Evolutionary conservation across 1,140 invertebrate genomes (phyloP), one percentile per base, ranked within the genome.

Genomic region (Aphaenogaster floridana): DNA sequence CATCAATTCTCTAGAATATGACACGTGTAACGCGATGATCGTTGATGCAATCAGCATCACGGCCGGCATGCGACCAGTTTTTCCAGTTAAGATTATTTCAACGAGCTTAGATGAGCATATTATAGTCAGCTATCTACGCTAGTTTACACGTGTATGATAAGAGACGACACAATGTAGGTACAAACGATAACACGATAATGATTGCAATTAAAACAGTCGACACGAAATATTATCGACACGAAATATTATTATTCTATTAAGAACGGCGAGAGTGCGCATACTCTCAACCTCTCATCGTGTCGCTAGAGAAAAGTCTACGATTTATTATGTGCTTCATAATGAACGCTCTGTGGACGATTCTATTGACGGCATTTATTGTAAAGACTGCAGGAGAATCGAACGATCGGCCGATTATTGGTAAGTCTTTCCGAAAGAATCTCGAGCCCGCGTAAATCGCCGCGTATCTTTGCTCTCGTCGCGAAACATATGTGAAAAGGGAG

Each of bases 331-430:
- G 2, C 1, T 48, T 64, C 28, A 81, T n/a, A 11, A 81, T 81
- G 78, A 71, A n/a, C 1, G 15, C 5, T 71, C 28, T 17, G 48
- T 45, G 42, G 78, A 7, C 21, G 5, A 28, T 11, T 28, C 39
- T 52, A 69, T 54, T 80, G 21, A 34, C 39, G 39, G 15, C 36
- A 4, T 81, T 52, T 42, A 50, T n/a, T 3, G 21, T 8, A n/a
- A 66, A 34, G 11, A 45, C 7, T 2, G 48, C 5, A 15, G 48
- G 7, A 36, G 48, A 84, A 1, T 8, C 54, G 42, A 92, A 92
- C 52, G 48, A 90, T 48, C 84, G 91, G 34, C 90, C 90, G 11
- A 88, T 91, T 2, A 89, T 91, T 7, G 91, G 91, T 92, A 45
- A 92, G 85, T 86, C 42, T 52, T 21, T 13, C 6, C 3, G 2